Conservation (phyloP, 2,113 vertebrate species). For the Motacilla tschutschensis region DNA sequence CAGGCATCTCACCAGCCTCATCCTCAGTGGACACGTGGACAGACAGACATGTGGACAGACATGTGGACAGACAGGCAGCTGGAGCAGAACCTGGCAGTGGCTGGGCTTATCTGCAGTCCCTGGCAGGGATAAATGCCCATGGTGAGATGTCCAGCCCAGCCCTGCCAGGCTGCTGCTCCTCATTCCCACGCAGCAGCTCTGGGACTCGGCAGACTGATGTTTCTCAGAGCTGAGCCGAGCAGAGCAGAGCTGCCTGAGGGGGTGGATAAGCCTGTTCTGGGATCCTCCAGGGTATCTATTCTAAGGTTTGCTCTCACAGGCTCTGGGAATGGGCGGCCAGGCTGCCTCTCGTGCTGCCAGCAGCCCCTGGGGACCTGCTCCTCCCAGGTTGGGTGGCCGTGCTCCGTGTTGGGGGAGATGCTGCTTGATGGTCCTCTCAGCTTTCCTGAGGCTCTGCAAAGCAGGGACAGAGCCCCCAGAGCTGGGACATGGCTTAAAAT, state of each 20-base stretch:
- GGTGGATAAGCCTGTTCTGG: neutral
- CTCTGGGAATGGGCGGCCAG: slow-evolving; percentile 38
- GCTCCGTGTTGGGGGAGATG: neutral
- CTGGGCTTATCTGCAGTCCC: neutral
- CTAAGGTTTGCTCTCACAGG: slow-evolving; percentile 3
- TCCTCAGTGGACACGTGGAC: neutral
- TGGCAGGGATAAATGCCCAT: neutral
- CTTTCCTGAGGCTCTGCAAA: neutral
- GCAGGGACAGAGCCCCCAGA: too few relatives aligned
- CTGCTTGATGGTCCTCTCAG: neutral
- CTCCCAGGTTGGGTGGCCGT: neutral
- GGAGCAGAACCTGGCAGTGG: neutral
- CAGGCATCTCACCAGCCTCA: neutral
- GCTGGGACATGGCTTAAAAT: too few relatives aligned
- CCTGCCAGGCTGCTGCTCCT: neutral
- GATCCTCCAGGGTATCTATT: neutral
- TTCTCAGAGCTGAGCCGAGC: slow-evolving; percentile 16
- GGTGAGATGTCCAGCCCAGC: neutral
- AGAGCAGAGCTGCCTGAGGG: neutral
- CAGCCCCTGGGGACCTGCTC: neutral
- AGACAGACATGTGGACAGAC: too few relatives aligned
- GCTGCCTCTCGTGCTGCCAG: neutral
- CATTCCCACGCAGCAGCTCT: slow-evolving; percentile 3
- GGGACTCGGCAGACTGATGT: neutral
- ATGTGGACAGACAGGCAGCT: neutral